phyloP scores from a whole-genome alignment of 1,140 invertebrate species.

The Eubasilissa regina region DNA sequence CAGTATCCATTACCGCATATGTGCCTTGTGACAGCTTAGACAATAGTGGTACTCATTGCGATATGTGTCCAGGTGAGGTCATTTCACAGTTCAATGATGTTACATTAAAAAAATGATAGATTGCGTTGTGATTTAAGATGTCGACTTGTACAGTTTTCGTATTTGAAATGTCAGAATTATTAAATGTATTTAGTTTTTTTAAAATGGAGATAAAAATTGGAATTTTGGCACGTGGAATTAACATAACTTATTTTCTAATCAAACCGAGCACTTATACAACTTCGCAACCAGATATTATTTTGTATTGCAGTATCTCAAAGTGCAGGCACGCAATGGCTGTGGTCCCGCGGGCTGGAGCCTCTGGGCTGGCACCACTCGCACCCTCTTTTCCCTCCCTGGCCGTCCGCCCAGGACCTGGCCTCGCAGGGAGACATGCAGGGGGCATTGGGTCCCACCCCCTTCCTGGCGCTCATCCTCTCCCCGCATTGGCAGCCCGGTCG shows the following conservation, averaged over 20 bases:
- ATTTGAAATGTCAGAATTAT: too few species aligned
- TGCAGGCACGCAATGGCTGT: constrained; percentile 63
- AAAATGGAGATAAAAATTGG: too few species aligned
- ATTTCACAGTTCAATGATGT: too few species aligned
- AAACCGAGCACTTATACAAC: too few species aligned
- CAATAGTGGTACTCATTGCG: constrained; percentile 79
- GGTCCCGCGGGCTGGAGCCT: constrained; percentile 57
- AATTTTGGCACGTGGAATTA: too few species aligned
- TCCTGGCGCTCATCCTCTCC: constrained; percentile 66
- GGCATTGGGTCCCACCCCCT: constrained; percentile 61
- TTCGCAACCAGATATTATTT: neutral
- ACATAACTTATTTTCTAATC: too few species aligned
- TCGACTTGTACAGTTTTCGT: too few species aligned
- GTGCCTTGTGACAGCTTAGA: constrained; percentile 58
- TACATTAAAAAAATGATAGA: too few species aligned
- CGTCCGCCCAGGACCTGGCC: constrained; percentile 65
- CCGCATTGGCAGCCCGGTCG: constrained; percentile 66
- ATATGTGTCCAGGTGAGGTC: constrained; percentile 81
- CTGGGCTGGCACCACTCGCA: constrained; percentile 71
- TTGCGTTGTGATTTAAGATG: too few species aligned
- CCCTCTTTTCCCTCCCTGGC: constrained; percentile 65
- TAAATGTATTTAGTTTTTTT: too few species aligned
- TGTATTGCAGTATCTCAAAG: constrained; percentile 65
- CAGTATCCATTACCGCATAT: constrained; percentile 49
- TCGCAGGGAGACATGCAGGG: constrained; percentile 66